Conservation (phyloP, 2,113 vertebrate genomes). For the Arizona elegans region DNA sequence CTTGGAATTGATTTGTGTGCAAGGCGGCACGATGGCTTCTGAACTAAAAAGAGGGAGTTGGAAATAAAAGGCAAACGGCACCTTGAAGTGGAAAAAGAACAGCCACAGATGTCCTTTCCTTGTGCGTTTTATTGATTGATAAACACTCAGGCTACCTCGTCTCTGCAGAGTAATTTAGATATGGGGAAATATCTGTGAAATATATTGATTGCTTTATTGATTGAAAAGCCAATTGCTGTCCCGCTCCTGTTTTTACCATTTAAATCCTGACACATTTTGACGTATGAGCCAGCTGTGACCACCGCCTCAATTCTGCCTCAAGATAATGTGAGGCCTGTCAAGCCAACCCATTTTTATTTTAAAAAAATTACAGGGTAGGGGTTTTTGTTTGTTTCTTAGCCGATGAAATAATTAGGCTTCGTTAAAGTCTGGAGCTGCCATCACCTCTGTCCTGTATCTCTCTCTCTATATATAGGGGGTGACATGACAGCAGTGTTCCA, state of each 20-base stretch:
- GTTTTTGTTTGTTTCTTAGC: slow-evolving; percentile 71
- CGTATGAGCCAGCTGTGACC: slow-evolving; percentile 80
- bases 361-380: slow-evolving; percentile 58
- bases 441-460: slow-evolving; percentile 44
- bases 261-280: slow-evolving; percentile 86
- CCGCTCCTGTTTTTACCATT: slow-evolving; percentile 82
- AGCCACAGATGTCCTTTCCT: slow-evolving; percentile 78
- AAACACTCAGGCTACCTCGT: slow-evolving; percentile 81
- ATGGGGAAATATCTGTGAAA: slow-evolving; percentile 88
- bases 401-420: slow-evolving; percentile 75
- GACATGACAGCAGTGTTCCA: not conserved
- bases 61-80: slow-evolving; percentile 72
- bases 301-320: slow-evolving; percentile 73
- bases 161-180: slow-evolving; percentile 85
- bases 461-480: slow-evolving; percentile 12
- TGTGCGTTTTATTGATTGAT: slow-evolving; percentile 80
- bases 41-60: slow-evolving; percentile 68
- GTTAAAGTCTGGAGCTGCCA: slow-evolving; percentile 60
- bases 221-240: slow-evolving; percentile 87
- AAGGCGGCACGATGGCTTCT: slow-evolving; percentile 59
- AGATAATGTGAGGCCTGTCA: slow-evolving; percentile 81
- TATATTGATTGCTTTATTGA: slow-evolving; percentile 86
- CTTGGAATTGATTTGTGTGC: slow-evolving; percentile 65
- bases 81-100: slow-evolving; percentile 74
- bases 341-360: slow-evolving; percentile 62